Conservation (phyloP, 2,797 vertebrate species). For the Ciconia nigra region DNA sequence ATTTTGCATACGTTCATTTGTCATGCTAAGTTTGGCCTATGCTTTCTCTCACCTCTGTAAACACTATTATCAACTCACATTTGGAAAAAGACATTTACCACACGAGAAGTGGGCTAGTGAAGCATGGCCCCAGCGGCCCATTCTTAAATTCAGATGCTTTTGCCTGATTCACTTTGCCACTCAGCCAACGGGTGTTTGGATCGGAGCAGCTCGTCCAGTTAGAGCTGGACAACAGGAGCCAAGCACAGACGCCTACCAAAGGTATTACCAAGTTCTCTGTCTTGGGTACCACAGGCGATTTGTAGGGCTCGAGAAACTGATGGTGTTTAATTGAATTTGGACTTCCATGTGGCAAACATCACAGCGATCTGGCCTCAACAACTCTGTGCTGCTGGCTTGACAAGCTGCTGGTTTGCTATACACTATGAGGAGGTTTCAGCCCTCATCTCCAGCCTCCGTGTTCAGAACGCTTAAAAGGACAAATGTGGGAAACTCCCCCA, state of each 20-base stretch:
- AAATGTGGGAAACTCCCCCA: background rate
- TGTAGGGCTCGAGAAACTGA: background rate
- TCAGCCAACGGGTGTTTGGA: rapidly evolving
- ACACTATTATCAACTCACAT: background rate
- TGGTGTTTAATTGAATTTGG: background rate
- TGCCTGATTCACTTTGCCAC: background rate
- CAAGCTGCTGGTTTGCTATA: background rate
- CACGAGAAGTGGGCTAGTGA: background rate
- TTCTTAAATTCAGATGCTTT: background rate
- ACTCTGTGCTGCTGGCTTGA: background rate
- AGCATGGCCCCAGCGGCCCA: background rate
- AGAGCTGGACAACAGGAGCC: background rate
- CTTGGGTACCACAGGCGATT: background rate
- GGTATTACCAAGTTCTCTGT: too few species aligned
- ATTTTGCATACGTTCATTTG: rapidly evolving
- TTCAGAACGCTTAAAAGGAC: background rate
- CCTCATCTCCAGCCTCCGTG: background rate
- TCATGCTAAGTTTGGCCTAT: background rate
- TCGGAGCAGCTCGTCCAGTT: rapidly evolving
- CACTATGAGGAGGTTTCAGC: background rate
- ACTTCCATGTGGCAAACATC: background rate
- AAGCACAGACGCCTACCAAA: background rate
- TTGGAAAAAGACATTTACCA: background rate
- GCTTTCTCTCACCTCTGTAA: background rate
- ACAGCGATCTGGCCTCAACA: background rate